phyloP scores from a whole-genome alignment of 2,888 invertebrate species.

The Thecocarcelia acutangulata region DNA sequence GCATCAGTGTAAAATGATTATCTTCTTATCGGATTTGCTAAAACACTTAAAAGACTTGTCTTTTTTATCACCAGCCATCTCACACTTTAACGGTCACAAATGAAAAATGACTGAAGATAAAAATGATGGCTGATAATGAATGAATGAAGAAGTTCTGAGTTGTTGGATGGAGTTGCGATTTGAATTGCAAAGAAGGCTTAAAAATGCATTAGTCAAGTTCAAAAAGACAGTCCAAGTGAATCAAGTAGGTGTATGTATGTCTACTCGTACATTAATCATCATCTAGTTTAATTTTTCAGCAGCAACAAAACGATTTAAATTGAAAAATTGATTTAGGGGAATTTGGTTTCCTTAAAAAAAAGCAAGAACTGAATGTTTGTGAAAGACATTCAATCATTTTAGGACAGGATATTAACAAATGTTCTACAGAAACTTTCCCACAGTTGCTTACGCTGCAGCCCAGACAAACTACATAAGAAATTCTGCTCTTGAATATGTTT shows the following conservation, averaged over 20 bases:
- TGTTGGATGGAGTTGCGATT: slow-evolving; percentile 8
- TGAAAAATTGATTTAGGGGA: too few species aligned
- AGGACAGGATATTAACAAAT: too few species aligned
- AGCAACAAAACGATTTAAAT: too few species aligned
- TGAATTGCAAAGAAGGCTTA: slow-evolving; percentile 30
- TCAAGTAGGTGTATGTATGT: neutral
- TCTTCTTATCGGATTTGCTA: slow-evolving; percentile 53
- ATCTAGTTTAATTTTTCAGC: too few species aligned
- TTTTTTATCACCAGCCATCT: neutral
- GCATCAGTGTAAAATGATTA: slow-evolving; percentile 52
- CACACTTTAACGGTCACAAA: slow-evolving; percentile 5
- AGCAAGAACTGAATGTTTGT: too few species aligned
- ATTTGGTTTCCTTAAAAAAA: too few species aligned
- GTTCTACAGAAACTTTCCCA: too few species aligned
- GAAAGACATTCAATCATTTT: too few species aligned
- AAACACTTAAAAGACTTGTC: slow-evolving; percentile 31
- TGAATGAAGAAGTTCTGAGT: neutral
- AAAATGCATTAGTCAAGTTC: slow-evolving; percentile 25
- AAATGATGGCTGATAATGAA: slow-evolving; percentile 6
- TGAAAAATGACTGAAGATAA: neutral
- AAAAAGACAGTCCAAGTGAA: neutral
- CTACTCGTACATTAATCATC: neutral
- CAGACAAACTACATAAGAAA: too few species aligned
- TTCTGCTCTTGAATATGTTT: too few species aligned
- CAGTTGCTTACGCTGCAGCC: too few species aligned